A percentile compares a stretch with the other conserved stretches of the same genome.
Evolutionary conservation across 1,140 invertebrate genomes (phyloP).

Genomic region (Aricia agestis): DNA sequence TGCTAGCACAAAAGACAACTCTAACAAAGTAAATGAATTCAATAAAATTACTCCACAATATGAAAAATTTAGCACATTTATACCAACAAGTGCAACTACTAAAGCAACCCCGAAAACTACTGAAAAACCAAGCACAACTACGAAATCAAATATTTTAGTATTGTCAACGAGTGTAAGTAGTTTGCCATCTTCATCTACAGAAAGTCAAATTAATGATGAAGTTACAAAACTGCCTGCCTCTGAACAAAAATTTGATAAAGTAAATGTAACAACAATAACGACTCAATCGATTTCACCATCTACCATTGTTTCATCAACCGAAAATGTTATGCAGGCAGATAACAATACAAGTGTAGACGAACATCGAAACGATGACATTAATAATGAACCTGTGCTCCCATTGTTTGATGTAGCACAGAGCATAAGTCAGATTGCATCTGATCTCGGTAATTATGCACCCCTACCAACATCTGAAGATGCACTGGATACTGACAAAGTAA

Average conservation of each 20-base stretch:
- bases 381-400: slow-evolving; percentile 40
- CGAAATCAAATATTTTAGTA: slow-evolving; percentile 18
- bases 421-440: slow-evolving; percentile 68
- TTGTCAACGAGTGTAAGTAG: neutral
- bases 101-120: slow-evolving; percentile 43
- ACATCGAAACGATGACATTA: slow-evolving; percentile 20
- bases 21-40: slow-evolving; percentile 21
- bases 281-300: slow-evolving; percentile 65
- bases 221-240: slow-evolving; percentile 24
- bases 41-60: slow-evolving; percentile 24
- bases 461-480: slow-evolving; percentile 49
- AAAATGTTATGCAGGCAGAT: slow-evolving; percentile 35
- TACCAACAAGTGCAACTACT: slow-evolving; percentile 44
- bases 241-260: slow-evolving; percentile 44
- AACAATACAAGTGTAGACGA: neutral
- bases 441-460: slow-evolving; percentile 55
- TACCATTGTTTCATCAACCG: slow-evolving; percentile 51
- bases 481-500: slow-evolving; percentile 46
- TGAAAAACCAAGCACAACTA: slow-evolving; percentile 28
- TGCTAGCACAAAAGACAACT: slow-evolving; percentile 14
- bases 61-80: slow-evolving; percentile 38
- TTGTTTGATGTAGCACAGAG: slow-evolving; percentile 68
- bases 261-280: slow-evolving; percentile 57
- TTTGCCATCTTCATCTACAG: neutral
- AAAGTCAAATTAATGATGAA: neutral